Evolutionary conservation across 2,888 invertebrate species (phyloP), one percentile per base, ranked within the genome.

Genomic region (Phortica magna): DNA sequence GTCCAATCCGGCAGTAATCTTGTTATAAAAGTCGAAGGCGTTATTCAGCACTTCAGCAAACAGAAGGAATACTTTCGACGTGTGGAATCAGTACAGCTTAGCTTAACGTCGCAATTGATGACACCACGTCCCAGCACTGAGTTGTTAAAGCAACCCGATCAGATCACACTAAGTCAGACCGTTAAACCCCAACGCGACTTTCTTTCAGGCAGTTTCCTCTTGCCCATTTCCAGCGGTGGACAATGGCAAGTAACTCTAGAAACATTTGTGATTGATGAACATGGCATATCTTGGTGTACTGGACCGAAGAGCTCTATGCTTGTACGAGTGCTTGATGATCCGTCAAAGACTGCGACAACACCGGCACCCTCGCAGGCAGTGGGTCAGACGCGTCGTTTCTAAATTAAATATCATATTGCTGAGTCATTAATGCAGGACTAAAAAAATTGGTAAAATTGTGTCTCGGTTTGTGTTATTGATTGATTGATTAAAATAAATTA

Each of bases 1-100:
- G 95, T 98, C 55, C 96, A 96, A 78, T 94, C 95, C 61, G 96
- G 96, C 75, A 96, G 97, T 83, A 96, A 97, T 83, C 93, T 98
- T 77, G 97, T 98, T 0, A 94, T 98, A 39, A 98, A 98, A 93
- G 96, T 98, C 2, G 98, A 98, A 92, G 98, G 98, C 0, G 98
- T 99, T 0, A 94, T 98, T 70, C 95, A 96, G 84, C 95, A 95
- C 82, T 91, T 90, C 73, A 95, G 95, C 39, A 93, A 93, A 81
- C 93, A 93, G 77, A 94, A 95, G 7, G 95, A 95, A 6, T 90
- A 95, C 12, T 96, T 95, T 89, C 93, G 96, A 55, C 94, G 94
- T 86, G 95, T 97, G 79, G 93, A 94, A 81, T 94, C 95, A 78
- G 95, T 96, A 77, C 94, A 95, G 83, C 93, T 97, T 48, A 95